Percentiles rank a stretch among this genome's conserved stretches.
These are phyloP conservation scores for Heteropelma amictum DNA, from an alignment of 2,888 invertebrate genomes.

Conservation along the genomic window DNA sequence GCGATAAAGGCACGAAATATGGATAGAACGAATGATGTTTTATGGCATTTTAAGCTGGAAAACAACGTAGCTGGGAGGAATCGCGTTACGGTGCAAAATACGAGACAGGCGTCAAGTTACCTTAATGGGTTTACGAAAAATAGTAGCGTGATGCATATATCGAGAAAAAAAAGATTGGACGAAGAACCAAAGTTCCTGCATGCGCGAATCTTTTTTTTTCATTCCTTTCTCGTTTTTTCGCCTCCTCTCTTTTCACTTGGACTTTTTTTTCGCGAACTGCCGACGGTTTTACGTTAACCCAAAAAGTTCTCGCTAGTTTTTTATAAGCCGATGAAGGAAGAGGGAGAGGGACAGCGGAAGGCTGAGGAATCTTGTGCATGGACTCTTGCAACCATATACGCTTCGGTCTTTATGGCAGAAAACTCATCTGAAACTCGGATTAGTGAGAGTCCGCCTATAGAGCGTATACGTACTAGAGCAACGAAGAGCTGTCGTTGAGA, in stretches of 20 bases:
- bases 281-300: conserved; percentile 67
- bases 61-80: neutral
- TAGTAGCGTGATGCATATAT: conserved; percentile 22
- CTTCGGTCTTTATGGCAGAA: conserved; percentile 53
- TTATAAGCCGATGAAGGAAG: conserved; percentile 67
- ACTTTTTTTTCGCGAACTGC: conserved; percentile 40
- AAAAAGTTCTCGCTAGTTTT: conserved; percentile 60
- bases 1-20: conserved; percentile 23
- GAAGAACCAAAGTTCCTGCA: conserved; percentile 34
- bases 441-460: conserved; percentile 60
- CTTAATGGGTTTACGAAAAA: conserved; percentile 55
- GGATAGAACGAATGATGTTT: conserved; percentile 27
- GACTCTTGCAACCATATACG: conserved; percentile 38
- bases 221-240: conserved; percentile 6
- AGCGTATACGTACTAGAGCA: conserved; percentile 13
- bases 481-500: conserved; percentile 35
- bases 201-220: conserved; percentile 31
- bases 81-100: conserved; percentile 40
- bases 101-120: conserved; percentile 46
- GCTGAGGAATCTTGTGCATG: conserved; percentile 34
- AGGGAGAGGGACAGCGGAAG: neutral
- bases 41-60: conserved; percentile 12
- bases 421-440: conserved; percentile 76
- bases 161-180: neutral
- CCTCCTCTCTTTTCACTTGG: neutral